phyloP scores from a whole-genome alignment of 23 tunicate species.

The Diplosoma virens region DNA sequence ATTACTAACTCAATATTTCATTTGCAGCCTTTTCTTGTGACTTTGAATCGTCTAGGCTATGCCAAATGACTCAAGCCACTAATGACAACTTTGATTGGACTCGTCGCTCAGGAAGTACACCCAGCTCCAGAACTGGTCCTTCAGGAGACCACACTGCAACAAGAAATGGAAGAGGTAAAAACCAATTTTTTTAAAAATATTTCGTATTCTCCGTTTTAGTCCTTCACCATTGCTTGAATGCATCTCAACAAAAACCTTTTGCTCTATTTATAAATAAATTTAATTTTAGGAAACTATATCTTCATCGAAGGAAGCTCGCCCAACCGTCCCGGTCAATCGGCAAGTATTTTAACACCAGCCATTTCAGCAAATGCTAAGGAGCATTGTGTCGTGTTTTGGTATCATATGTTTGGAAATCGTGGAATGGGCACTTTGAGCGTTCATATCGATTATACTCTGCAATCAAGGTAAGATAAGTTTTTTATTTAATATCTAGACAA shows the following conservation, averaged over 20 bases:
- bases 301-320: not conserved
- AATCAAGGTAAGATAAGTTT: not conserved
- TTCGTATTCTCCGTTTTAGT: too few species aligned
- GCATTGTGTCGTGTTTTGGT: not conserved
- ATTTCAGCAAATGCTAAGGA: not conserved
- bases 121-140: conserved; percentile 79
- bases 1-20: too few species aligned
- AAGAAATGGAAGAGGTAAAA: conserved; percentile 27
- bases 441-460: not conserved
- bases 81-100: conserved; percentile 75
- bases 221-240: too few species aligned
- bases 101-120: conserved; percentile 38
- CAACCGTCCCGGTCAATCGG: not conserved
- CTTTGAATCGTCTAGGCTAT: conserved; percentile 40
- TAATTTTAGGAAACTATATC: too few species aligned
- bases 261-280: too few species aligned
- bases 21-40: conserved; percentile 63
- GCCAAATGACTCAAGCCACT: conserved; percentile 55
- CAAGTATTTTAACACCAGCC: not conserved
- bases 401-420: not conserved
- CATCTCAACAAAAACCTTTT: too few species aligned
- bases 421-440: not conserved
- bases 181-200: too few species aligned
- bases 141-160: conserved; percentile 54
- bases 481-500: too few species aligned